phyloP scores from a whole-genome alignment of 2,797 vertebrate genomes.

The Rhadinocentrus ornatus region DNA sequence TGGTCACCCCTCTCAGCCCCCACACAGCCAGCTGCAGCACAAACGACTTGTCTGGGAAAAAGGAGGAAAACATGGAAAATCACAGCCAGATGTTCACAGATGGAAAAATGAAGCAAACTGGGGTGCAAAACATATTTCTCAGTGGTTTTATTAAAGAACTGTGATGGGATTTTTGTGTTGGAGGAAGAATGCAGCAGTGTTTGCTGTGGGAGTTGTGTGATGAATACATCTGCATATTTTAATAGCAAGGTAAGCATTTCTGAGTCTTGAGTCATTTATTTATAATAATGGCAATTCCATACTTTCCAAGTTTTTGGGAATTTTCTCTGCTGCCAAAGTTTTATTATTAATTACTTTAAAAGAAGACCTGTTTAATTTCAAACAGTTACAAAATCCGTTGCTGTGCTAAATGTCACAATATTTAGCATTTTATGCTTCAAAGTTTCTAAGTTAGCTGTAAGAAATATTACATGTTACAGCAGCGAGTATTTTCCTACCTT shows the following conservation, averaged over 20 bases:
- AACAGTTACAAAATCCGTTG: neutral
- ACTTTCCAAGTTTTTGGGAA: neutral
- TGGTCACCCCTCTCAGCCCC: slow-evolving; percentile 75
- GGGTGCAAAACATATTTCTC: neutral
- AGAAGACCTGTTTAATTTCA: neutral
- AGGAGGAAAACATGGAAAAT: slow-evolving; percentile 11
- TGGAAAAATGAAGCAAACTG: neutral
- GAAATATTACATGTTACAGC: neutral
- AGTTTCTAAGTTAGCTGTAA: neutral
- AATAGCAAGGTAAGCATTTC: slow-evolving; percentile 24
- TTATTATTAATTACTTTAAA: slow-evolving; percentile 13
- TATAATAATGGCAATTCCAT: slow-evolving; percentile 8
- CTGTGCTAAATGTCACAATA: neutral
- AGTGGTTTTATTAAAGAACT: slow-evolving; percentile 3
- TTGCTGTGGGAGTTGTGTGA: slow-evolving; percentile 23
- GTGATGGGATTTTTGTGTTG: slow-evolving; percentile 25
- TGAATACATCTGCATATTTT: slow-evolving; percentile 37
- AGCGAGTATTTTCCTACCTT: slow-evolving; percentile 66
- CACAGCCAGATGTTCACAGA: neutral
- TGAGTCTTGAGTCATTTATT: slow-evolving; percentile 18
- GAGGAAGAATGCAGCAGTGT: neutral
- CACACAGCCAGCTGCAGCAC: slow-evolving; percentile 78
- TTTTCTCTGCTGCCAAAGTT: slow-evolving; percentile 12
- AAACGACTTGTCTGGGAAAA: slow-evolving; percentile 71
- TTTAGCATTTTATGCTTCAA: neutral